A percentile compares a stretch with the other conserved stretches of the same genome.
These are phyloP conservation scores for Hemicrepidius hirtus DNA, from an alignment of 2,888 invertebrate species.

Conservation along the genomic window DNA sequence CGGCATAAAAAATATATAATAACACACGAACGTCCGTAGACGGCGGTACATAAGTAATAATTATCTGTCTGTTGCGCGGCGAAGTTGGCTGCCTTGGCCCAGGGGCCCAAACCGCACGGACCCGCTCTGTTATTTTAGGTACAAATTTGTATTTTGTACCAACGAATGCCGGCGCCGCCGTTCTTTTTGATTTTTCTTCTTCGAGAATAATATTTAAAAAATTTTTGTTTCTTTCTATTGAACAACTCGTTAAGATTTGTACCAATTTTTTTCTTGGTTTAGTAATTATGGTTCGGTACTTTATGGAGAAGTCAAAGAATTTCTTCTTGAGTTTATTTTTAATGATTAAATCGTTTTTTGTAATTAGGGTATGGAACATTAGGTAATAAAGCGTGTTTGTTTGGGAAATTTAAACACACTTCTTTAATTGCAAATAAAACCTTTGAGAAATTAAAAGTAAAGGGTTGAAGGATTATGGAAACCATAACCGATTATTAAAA, in stretches of 20 bases:
- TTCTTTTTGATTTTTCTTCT: conserved; percentile 28
- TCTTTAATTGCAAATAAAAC: conserved; percentile 32
- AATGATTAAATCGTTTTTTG: conserved; percentile 9
- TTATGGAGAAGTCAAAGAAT: background rate
- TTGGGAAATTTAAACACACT: conserved; percentile 14
- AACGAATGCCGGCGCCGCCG: conserved; percentile 58
- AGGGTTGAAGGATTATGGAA: no score
- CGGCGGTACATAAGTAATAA: conserved; percentile 67
- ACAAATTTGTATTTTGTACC: conserved; percentile 65
- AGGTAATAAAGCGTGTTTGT: conserved; percentile 26
- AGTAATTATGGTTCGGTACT: background rate
- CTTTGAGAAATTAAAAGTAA: no score
- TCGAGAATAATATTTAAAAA: conserved; percentile 27
- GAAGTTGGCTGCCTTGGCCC: conserved; percentile 64
- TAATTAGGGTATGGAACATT: conserved; percentile 21
- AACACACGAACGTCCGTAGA: conserved; percentile 68
- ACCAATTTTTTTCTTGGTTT: conserved; percentile 1
- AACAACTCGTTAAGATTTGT: conserved; percentile 6
- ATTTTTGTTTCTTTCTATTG: conserved; percentile 23
- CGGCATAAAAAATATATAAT: conserved; percentile 72
- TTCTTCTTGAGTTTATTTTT: background rate
- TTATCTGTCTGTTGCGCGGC: conserved; percentile 66
- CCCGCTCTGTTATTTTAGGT: conserved; percentile 69
- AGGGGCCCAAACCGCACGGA: conserved; percentile 57
- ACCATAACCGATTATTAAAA: no score